Conservation (phyloP, 2,888 invertebrate species). For the Tenthredo livida region DNA sequence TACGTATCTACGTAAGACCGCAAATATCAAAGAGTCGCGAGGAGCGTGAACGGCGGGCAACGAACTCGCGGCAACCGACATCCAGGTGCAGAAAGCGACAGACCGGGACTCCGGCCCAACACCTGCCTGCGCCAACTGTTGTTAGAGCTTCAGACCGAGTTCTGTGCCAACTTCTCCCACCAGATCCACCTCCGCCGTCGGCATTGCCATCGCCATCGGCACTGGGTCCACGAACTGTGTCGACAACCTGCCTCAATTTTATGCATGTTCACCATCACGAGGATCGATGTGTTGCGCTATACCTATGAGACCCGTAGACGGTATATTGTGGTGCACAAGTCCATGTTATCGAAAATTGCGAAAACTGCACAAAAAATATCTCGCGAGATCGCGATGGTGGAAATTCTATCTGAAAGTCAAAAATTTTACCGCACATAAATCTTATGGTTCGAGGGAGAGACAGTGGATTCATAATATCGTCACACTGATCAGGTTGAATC, state of each 20-base stretch:
- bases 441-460: neutral
- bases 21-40: constrained; percentile 43
- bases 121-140: constrained; percentile 56
- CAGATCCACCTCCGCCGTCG: constrained; percentile 53
- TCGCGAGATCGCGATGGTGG: neutral
- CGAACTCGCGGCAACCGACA: constrained; percentile 72
- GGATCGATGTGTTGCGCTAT: constrained; percentile 22
- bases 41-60: constrained; percentile 68
- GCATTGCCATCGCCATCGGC: constrained; percentile 31
- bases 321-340: neutral
- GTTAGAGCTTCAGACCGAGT: constrained; percentile 36
- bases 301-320: neutral
- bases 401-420: neutral
- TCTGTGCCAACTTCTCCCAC: constrained; percentile 54
- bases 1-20: constrained; percentile 12
- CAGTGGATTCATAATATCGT: neutral
- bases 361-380: neutral
- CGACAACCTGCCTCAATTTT: constrained; percentile 50
- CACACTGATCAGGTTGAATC: neutral
- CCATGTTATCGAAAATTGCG: neutral
- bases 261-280: neutral
- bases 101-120: constrained; percentile 64
- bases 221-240: constrained; percentile 47
- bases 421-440: neutral
- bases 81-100: constrained; percentile 65